These are phyloP conservation scores for Acrossocheilus wenchowensis DNA, from an alignment of 2,797 vertebrate species.

Conservation along the genomic window DNA sequence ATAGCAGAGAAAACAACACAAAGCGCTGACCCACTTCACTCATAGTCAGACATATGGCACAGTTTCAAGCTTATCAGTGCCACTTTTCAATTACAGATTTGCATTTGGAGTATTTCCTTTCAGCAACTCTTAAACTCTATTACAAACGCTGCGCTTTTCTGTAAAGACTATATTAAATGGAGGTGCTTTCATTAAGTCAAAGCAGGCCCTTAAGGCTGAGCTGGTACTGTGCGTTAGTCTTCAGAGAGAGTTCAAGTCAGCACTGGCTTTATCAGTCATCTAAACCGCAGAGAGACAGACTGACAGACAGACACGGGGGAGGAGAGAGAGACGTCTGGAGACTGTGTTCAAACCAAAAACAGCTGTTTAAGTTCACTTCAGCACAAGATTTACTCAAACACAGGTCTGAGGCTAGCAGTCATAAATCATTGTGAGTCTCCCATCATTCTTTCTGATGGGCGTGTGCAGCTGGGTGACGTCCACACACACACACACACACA, in stretches of 20 bases:
- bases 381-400: conserved; percentile 38
- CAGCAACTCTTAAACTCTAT: conserved; percentile 42
- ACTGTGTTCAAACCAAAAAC: conserved; percentile 29
- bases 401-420: conserved; percentile 39
- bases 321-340: conserved; percentile 22
- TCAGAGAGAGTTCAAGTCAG: conserved; percentile 22
- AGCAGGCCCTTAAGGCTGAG: conserved; percentile 30
- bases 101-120: conserved; percentile 39
- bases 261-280: conserved; percentile 46
- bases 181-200: conserved; percentile 44
- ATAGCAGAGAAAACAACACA: conserved; percentile 51
- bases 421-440: conserved; percentile 44
- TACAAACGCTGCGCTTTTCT: conserved; percentile 14
- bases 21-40: conserved; percentile 54
- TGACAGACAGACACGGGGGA: conserved; percentile 23
- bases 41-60: conserved; percentile 45
- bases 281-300: conserved; percentile 21
- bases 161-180: conserved; percentile 23
- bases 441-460: conserved; percentile 40
- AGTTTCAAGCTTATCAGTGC: conserved; percentile 46
- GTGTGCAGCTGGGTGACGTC: conserved; percentile 28
- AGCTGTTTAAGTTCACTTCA: conserved; percentile 49
- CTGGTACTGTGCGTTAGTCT: neutral
- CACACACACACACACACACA: conserved; percentile 25
- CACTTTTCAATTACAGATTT: conserved; percentile 43